Base-by-base conservation (phyloP, 2,113 vertebrate species). In the Misgurnus anguillicaudatus region DNA sequence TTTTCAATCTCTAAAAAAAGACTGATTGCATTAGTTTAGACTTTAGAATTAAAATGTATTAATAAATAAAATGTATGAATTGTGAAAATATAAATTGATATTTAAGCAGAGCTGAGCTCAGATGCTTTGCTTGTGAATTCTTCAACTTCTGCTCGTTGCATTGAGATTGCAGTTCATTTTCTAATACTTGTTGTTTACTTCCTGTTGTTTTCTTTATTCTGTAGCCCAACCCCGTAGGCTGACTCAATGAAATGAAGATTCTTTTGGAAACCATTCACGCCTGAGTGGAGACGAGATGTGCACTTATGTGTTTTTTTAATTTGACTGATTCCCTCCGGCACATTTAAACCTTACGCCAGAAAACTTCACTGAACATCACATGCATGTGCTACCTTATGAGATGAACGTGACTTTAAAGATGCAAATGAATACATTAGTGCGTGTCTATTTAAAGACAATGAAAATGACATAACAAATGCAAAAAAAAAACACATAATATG, bases 211-310 rank as follows among this genome's bases (percentile, higher is more conserved):
- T 36, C 21, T 47, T 69, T 11, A 5, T 47, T 68, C 36, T 47
- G 41, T 70, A 45, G 9, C 53, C 36, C 7, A 11, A 24, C 31
- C 53, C 69, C 41, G 42, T 58, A 16, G 16, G 21, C 55, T 77
- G 77, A 87, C 71, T 86, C 78, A 85, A 39, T 4, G 8, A 45
- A 58, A 76, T 61, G 21, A 60, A 39, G 45, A 76, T 76, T 68
- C 45, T 63, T 81, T 69, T 14, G 13, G 39, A 75, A 83, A 38
- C 73, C 65, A 39, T 69, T 62, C 45, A 36, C 38, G 64, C 71
- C 68, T 58, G 21, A 77, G 38, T 68, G 57, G 19, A 38, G 10
- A 39, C 24, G 67, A 64, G 45, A 45, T 67, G 38, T 67, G 57
- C 36, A 60, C 77, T 76, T 51, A 39, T 39, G 82, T 21, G 64